These are phyloP conservation scores for Melanotaenia pygmaea DNA, from an alignment of 2,797 vertebrate genomes.

Conservation along the genomic window DNA sequence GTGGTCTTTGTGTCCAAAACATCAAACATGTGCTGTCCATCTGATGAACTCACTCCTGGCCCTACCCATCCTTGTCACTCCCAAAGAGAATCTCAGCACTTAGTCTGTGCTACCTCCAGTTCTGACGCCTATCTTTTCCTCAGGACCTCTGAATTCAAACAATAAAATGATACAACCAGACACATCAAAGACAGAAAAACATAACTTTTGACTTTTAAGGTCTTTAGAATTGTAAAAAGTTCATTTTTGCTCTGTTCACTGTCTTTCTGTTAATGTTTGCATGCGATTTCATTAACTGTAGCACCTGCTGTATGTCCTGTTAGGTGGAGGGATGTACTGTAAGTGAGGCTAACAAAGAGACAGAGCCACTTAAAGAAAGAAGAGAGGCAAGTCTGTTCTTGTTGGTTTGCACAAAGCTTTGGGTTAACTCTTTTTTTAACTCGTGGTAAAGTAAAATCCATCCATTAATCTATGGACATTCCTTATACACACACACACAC, in stretches of 20 bases:
- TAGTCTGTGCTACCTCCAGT: not conserved
- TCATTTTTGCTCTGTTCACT: too few species aligned
- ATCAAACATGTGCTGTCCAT: not conserved
- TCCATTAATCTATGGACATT: slow-evolving; percentile 53
- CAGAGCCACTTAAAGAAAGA: slow-evolving; percentile 21
- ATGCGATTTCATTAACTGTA: not conserved
- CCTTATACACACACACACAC: slow-evolving; percentile 18
- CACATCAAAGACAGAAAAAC: not conserved
- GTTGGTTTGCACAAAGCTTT: slow-evolving; percentile 57
- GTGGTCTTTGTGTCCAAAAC: not conserved
- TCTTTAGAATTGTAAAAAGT: too few species aligned
- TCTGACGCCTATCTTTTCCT: not conserved
- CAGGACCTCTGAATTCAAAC: not conserved
- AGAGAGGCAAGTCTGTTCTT: slow-evolving; percentile 66
- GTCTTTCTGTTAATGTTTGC: too few species aligned
- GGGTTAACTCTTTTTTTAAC: slow-evolving; percentile 71
- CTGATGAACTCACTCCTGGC: not conserved
- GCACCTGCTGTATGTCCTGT: not conserved
- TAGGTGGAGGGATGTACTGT: not conserved
- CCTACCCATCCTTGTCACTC: not conserved
- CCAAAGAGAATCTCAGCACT: not conserved
- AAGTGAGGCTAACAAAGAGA: slow-evolving; percentile 30
- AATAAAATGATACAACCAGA: not conserved
- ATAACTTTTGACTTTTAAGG: not conserved
- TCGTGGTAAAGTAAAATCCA: slow-evolving; percentile 74